These are phyloP conservation scores for Gorsachius goisagi DNA, from an alignment of 2,113 vertebrate species.

Conservation along the genomic window DNA sequence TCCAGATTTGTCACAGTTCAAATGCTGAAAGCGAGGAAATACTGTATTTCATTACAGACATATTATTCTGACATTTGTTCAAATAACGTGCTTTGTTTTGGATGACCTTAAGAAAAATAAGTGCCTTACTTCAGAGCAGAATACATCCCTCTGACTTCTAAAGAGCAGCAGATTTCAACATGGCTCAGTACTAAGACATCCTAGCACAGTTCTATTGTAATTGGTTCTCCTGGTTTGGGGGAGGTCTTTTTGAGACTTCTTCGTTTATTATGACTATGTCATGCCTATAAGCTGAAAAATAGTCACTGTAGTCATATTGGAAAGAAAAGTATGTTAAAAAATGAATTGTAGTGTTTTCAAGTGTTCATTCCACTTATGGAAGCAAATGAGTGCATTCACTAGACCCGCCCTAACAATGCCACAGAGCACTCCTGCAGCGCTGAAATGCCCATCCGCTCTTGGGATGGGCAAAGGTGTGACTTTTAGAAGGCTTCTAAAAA, in stretches of 20 bases:
- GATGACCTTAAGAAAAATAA: constrained; percentile 50
- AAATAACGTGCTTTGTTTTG: constrained; percentile 42
- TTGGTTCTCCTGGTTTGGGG: neutral
- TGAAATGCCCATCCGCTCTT: neutral
- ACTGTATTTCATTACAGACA: constrained; percentile 33
- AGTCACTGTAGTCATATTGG: neutral
- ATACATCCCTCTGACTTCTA: neutral
- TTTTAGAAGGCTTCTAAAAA: neutral
- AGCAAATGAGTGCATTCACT: neutral
- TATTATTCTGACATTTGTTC: constrained; percentile 62
- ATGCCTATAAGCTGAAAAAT: neutral
- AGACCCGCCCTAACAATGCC: neutral
- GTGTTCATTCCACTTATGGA: neutral
- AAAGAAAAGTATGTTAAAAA: neutral
- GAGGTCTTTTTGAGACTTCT: neutral
- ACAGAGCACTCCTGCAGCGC: neutral
- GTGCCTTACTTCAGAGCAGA: constrained; percentile 4
- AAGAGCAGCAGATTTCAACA: neutral
- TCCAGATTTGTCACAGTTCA: constrained; percentile 54
- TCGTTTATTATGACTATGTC: neutral
- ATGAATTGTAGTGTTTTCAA: neutral
- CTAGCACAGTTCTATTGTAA: neutral
- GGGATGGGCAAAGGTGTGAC: neutral
- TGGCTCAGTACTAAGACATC: neutral
- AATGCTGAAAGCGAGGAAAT: constrained; percentile 40